These are phyloP conservation scores for Euplagia quadripunctaria DNA, from an alignment of 2,888 invertebrate genomes.

Conservation along the genomic window DNA sequence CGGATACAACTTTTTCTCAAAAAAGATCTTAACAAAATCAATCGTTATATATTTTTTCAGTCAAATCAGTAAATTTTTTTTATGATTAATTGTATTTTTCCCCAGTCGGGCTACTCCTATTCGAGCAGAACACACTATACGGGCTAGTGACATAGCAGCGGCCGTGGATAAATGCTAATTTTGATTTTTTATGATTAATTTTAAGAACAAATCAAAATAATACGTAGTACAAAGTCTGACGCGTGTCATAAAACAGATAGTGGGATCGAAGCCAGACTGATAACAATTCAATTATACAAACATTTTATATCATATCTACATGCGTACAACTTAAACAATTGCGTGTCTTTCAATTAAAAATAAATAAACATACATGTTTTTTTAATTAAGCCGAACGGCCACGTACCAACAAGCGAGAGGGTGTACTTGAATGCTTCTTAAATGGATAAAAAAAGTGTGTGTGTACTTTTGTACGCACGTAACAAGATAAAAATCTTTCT, in stretches of 20 bases:
- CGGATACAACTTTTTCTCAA: too few relatives aligned
- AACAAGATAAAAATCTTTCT: too few relatives aligned
- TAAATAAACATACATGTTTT: not conserved
- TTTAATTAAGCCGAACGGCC: too few relatives aligned
- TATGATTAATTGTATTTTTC: not conserved
- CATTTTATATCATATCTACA: slow-evolving; percentile 31
- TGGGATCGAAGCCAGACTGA: slow-evolving; percentile 44
- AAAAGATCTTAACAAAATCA: too few relatives aligned
- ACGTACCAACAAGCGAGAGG: too few relatives aligned
- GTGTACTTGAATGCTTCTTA: too few relatives aligned
- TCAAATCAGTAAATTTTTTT: too few relatives aligned
- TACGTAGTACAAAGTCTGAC: slow-evolving; percentile 34
- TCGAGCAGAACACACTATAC: not conserved
- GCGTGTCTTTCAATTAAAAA: not conserved
- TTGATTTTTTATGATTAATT: not conserved
- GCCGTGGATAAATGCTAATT: too few relatives aligned
- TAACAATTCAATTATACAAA: slow-evolving; percentile 51
- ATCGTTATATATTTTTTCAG: too few relatives aligned
- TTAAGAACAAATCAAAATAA: slow-evolving; percentile 25
- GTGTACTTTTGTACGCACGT: too few relatives aligned
- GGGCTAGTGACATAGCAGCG: not conserved
- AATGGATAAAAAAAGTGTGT: too few relatives aligned
- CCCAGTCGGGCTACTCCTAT: not conserved
- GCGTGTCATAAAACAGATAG: slow-evolving; percentile 38
- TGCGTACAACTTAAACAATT: slow-evolving; percentile 19